Base-by-base conservation (phyloP, 2,113 vertebrate species). In the Hipposideros armiger region DNA sequence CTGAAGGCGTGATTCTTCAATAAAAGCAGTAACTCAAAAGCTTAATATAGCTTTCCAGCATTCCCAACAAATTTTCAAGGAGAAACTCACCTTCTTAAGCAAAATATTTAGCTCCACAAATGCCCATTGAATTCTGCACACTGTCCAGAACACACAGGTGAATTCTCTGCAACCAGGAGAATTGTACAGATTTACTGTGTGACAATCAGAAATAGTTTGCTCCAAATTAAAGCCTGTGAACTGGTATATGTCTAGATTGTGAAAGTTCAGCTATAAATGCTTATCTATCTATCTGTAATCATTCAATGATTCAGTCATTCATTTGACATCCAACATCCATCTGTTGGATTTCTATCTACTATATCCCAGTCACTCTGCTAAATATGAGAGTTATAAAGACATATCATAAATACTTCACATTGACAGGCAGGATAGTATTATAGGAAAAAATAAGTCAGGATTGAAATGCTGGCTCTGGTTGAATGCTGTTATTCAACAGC, bases 1-100 rank as follows among this genome's bases (percentile, higher is more conserved):
- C 26, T 81, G 9, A 26, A 89, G 50, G 15, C 30, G 54, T 47
- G 5, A 58, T 77, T 92, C 36, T 77, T 54, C 45, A 76, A 70
- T 87, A 73, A 73, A 62, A 80, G 11, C 50, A 62, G 24, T 88
- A 90, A 83, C 24, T 85, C 47, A 88, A 83, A 77, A 93, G 47
- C 2, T 52, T 87, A 80, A 45, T 54, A 30, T 19, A 56, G 45
- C 2, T 85, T 69, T 45, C 58, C 45, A 69, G 24, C 14, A 28
- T 80, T 91, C 5, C 30, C 11, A 66, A 66, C 47, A 42, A 36
- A 36, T 80, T 89, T n/a, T 22, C 4, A 83, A 94, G 66, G 11
- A 82, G 81, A 81, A 92, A 67, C 9, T 83, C 47, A 50, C 47
- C 52, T 52, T 60, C 40, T 74, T 84, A 77, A 64, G 30, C 26